phyloP scores from a whole-genome alignment of 2,888 invertebrate genomes.

The Lycaena phlaeas region DNA sequence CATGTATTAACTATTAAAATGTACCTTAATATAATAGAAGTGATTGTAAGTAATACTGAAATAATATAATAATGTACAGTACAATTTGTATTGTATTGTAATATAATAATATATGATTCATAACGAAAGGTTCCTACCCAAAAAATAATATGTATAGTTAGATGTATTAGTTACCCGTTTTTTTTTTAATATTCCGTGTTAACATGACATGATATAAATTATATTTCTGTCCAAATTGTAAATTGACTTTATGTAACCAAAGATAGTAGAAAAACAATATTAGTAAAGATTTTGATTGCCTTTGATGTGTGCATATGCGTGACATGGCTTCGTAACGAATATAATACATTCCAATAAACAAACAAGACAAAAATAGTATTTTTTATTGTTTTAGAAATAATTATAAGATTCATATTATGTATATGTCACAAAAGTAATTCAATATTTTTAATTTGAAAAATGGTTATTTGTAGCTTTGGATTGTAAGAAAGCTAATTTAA shows the following conservation, averaged over 20 bases:
- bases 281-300: background rate
- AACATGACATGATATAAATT: background rate
- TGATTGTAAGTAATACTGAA: background rate
- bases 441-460: too few species aligned
- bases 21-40: conserved; percentile 13
- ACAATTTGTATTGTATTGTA: conserved; percentile 2
- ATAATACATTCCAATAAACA: conserved; percentile 9
- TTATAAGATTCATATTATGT: too few species aligned
- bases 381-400: background rate
- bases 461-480: too few species aligned
- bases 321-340: background rate
- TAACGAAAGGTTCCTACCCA: conserved; percentile 58
- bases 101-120: conserved; percentile 6
- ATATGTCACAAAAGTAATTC: too few species aligned
- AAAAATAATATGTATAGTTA: conserved; percentile 50
- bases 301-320: background rate
- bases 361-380: background rate
- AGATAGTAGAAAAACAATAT: conserved; percentile 4
- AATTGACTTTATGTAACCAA: conserved; percentile 5
- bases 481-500: too few species aligned
- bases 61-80: background rate
- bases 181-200: conserved; percentile 12
- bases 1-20: conserved; percentile 6
- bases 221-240: conserved; percentile 7
- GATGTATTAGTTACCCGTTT: conserved; percentile 47